Evolutionary conservation across 2,888 invertebrate genomes (phyloP), one percentile per base, ranked within the genome.

Genomic region (Monopis laevigella): DNA sequence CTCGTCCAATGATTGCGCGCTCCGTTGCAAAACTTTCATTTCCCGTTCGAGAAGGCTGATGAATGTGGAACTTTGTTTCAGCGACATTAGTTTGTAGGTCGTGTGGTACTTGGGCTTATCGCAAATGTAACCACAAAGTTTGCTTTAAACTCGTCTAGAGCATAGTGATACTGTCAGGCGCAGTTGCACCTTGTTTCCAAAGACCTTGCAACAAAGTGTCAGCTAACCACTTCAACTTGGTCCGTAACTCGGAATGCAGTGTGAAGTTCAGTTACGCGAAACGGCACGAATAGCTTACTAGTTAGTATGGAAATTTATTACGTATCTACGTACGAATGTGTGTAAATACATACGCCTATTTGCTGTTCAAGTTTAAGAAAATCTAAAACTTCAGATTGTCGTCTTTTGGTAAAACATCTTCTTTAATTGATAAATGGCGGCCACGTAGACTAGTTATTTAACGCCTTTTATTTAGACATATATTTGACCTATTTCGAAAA

Each of bases 191-290:
- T 61, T 51, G 53, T 52, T 51, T 49, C 54, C 50, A 27, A 59
- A 59, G 62, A 64, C 65, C 70, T 62, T 59, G 64, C 62, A 65
- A 65, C 68, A 64, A 68, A 67, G 61, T 70, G 62, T 65, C 68
- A 67, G 14, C 40, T 40, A 29, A 30, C 62, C 61, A 58, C 59
- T 67, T 59, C 62, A 59, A 65, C 59, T 64, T 54, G 52, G 55
- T 36, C 36, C 12, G 36, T 36, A 18, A 21, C 21, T 36, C 19
- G 36, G 21, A 36, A 36, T 36, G 21, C 36, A 36, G 36, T 36
- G 21, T 36, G 36, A 36, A 36, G 36, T 36, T 36, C 36, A 12
- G 36, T 36, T 36, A 36, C 36, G 36, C 36, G 36, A 36, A 36
- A 36, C 36, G 36, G 36, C 21, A 36, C 36, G 36, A 36, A 36